Percentiles rank a stretch among this genome's conserved stretches.
phyloP scores from a whole-genome alignment of 1,140 invertebrate genomes.

The Achroia grisella region DNA sequence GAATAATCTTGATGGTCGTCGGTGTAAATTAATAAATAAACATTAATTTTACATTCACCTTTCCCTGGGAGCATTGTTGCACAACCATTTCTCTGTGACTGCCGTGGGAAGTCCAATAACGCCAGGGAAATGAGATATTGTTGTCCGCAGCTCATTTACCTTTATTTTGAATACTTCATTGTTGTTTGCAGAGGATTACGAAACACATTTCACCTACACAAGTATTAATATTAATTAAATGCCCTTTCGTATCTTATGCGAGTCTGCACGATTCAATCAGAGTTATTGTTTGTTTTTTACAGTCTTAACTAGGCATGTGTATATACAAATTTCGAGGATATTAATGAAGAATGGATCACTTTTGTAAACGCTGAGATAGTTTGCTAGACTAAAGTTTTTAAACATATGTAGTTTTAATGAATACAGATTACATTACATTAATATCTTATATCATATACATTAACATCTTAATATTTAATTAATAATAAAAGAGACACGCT shows the following conservation, averaged over 20 bases:
- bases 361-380: no score
- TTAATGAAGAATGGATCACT: no score
- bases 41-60: conserved; percentile 17
- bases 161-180: conserved; percentile 11
- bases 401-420: no score
- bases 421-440: no score
- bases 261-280: no score
- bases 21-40: conserved; percentile 15
- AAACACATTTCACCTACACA: conserved; percentile 20
- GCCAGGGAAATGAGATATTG: conserved; percentile 13
- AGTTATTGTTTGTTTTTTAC: conserved; percentile 3
- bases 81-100: conserved; percentile 7
- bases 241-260: conserved; percentile 15
- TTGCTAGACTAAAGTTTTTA: no score
- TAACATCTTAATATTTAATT: no score
- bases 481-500: no score
- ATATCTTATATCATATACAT: no score
- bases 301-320: no score
- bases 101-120: conserved; percentile 15
- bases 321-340: no score
- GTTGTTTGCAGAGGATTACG: conserved; percentile 13
- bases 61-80: conserved; percentile 18
- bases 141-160: conserved; percentile 5
- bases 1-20: conserved; percentile 12
- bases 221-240: conserved; percentile 23